A percentile compares a stretch with the other conserved stretches of the same genome.
Evolutionary conservation across 2,888 invertebrate species (phyloP).

Genomic region (Tanytarsus gracilentus): DNA sequence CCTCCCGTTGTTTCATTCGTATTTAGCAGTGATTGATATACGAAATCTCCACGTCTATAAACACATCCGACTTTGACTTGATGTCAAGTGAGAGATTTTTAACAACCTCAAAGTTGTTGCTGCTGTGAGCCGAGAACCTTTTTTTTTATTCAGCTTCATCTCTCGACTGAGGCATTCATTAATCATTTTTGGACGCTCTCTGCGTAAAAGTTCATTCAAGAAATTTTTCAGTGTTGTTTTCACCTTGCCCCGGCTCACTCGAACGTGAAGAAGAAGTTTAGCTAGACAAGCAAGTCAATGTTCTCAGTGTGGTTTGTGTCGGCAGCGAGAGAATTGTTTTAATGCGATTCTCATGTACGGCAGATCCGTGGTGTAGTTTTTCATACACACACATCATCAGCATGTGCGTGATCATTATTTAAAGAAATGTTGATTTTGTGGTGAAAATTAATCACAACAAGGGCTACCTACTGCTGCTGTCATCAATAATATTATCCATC

Average conservation of each 20-base stretch:
- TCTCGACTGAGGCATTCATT: too few species aligned
- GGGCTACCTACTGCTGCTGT: conserved; percentile 20
- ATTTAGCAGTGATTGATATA: conserved; percentile 24
- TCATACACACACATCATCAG: neutral
- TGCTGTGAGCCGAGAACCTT: neutral
- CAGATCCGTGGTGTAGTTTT: neutral
- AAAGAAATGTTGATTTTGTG: conserved; percentile 3
- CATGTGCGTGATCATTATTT: neutral
- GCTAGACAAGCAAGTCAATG: conserved; percentile 23
- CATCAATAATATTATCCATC: neutral
- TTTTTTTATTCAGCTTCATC: neutral
- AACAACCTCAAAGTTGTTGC: neutral
- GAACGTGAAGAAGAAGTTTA: neutral
- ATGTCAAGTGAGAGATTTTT: conserved; percentile 28
- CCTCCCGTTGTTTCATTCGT: conserved; percentile 24
- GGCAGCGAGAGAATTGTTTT: conserved; percentile 1
- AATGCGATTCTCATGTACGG: conserved; percentile 28
- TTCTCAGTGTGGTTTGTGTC: neutral
- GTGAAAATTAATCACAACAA: conserved; percentile 29
- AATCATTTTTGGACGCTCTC: conserved; percentile 17
- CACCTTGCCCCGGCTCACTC: too few species aligned
- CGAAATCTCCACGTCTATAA: conserved; percentile 4
- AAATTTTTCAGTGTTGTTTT: neutral
- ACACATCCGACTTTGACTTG: conserved; percentile 28
- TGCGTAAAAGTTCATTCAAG: conserved; percentile 27